Base-by-base conservation (phyloP, 2,113 vertebrate genomes). In the Eulemur macaco region DNA sequence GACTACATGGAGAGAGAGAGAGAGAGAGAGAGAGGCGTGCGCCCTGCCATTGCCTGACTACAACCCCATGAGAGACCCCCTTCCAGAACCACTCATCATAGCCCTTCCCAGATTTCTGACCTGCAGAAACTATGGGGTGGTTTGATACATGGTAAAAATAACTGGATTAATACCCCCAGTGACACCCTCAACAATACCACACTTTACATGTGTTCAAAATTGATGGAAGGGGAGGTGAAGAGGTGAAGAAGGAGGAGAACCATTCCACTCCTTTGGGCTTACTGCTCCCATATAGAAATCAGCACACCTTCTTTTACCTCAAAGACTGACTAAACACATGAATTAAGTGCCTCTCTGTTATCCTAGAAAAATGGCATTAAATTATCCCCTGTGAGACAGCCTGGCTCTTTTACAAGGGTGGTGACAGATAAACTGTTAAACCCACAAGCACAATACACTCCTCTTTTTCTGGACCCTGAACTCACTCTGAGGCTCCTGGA, bases 381-480 rank as follows among this genome's bases (percentile, higher is more conserved):
- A 63, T 92, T 89, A 86, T 83, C 83, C 64, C 42, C 74, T 37
- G 37, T 58, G 37, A 92, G 68, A 80, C 50, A 39, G 80, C 42
- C 84, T 74, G 34, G 56, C 50, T 93, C 54, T 71, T 91, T 77
- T 54, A 42, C 31, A 71, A 39, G 17, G 60, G 15, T 15, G 60
- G n/a, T 63, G 56, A 93, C 74, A 91, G 80, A 83, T 37, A 76
- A 89, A 95, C 69, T 66, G 86, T 89, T 80, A 85, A 87, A 73
- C 45, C 87, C 74, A 80, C 17, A 74, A 42, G 45, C 76, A 96
- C 78, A 76, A 54, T 5, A 27, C 21, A 50, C 39, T 68, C 37
- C 68, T 80, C 37, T 86, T 64, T 73, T 93, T 91, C 89, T 97
- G 52, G 71, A 69, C 78, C 52, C n/a, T 78, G 54, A 66, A 58